phyloP scores from a whole-genome alignment of 1,140 invertebrate species.

The Drosophila parvula region DNA sequence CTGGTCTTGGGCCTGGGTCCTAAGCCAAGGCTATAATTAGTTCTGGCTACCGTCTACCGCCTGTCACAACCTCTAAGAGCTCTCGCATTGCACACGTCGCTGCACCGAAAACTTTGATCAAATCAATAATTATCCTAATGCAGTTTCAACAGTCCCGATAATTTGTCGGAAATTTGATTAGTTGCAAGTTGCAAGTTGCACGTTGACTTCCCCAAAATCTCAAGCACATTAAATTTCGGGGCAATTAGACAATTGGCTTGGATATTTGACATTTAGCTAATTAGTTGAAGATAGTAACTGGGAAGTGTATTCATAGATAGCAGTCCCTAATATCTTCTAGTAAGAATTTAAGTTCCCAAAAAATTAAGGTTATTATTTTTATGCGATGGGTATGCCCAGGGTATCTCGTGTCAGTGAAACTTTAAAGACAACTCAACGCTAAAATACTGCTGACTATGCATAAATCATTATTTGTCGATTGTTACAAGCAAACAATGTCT shows the following conservation, averaged over 20 bases:
- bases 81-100: constrained; percentile 15
- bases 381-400: not conserved
- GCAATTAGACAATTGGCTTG: not conserved
- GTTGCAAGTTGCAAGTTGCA: not conserved
- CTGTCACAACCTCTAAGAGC: constrained; percentile 3
- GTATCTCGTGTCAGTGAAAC: not conserved
- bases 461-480: constrained; percentile 56
- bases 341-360: not conserved
- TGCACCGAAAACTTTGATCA: constrained; percentile 10
- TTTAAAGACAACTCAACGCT: constrained; percentile 20
- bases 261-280: constrained; percentile 3
- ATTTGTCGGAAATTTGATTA: constrained; percentile 13
- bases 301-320: not conserved
- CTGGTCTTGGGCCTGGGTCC: not conserved
- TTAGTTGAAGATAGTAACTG: not conserved
- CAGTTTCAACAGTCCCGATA: constrained; percentile 6
- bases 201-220: not conserved
- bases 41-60: constrained; percentile 8
- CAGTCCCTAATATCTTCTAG: not conserved
- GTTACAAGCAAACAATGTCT: constrained; percentile 32
- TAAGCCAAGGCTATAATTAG: constrained; percentile 34
- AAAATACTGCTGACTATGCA: constrained; percentile 41
- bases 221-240: not conserved
- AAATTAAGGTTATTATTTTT: not conserved
- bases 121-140: constrained; percentile 43